phyloP scores from a whole-genome alignment of 2,797 vertebrate species.

The Phrynocephalus forsythii region DNA sequence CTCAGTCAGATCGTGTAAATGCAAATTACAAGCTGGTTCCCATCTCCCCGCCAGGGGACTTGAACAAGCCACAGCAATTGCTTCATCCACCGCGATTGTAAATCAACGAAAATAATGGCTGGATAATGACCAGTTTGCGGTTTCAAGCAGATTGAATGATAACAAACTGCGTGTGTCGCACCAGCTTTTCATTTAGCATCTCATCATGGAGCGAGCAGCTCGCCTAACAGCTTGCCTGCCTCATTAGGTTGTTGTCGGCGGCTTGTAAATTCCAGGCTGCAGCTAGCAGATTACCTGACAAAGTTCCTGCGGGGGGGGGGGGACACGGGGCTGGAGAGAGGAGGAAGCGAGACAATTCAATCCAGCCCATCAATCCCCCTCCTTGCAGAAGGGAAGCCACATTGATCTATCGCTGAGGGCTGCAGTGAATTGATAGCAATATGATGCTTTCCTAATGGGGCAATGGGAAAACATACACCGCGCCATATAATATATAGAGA shows the following conservation, averaged over 20 bases:
- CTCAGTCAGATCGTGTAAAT: constrained; percentile 99
- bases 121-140: constrained; percentile 98
- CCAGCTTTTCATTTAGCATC: constrained; percentile 98
- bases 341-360: constrained; percentile 86
- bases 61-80: constrained; percentile 85
- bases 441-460: constrained; percentile 85
- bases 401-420: constrained; percentile 82
- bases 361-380: constrained; percentile 84
- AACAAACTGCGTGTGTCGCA: constrained; percentile 91
- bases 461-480: constrained; percentile 80
- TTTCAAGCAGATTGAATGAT: constrained; percentile 98
- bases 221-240: constrained; percentile 93
- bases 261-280: constrained; percentile 90
- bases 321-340: constrained; percentile 14
- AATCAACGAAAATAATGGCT: constrained; percentile 97
- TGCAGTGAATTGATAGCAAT: constrained; percentile 81
- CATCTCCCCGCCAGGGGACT: constrained; percentile 90
- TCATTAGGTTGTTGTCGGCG: constrained; percentile 96
- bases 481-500: constrained; percentile 67
- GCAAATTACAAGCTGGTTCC: constrained; percentile 98
- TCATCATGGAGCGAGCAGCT: constrained; percentile 89
- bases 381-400: constrained; percentile 76
- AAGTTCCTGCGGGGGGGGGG: constrained; percentile 85
- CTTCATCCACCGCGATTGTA: constrained; percentile 90
- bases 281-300: constrained; percentile 92